Base-by-base conservation (phyloP, 2,113 vertebrate species). In the Hyla sarda region DNA sequence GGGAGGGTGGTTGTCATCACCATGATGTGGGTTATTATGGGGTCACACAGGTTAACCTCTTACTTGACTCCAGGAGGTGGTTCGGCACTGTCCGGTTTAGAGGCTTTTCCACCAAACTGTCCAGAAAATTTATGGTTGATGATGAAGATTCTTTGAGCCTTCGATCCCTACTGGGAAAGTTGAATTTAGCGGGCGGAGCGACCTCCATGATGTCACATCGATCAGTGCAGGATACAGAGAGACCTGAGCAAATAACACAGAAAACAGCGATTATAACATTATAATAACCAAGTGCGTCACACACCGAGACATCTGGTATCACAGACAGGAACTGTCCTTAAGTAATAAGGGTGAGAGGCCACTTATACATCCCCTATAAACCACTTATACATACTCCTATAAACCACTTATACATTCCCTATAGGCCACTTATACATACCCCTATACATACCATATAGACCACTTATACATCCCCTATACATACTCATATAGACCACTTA, bases 11-110 rank as follows among this genome's bases (percentile, higher is more conserved):
- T 16, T 16, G 30, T 16, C 2, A 56, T 21, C 4, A 21, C 45
- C n/a, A n/a, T 12, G 41, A n/a, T 12, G 41, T 47, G 45, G 73
- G 47, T 12, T 7, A 14, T 47, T 6, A 13, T 12, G 72, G 72
- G 47, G 45, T 19, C 34, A 19, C 41, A 1, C 21, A 3, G 37
- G 25, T 3, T 17, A 14, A 41, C 19, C 62, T 17, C 72, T 25
- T 48, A 86, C 84, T 79, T 23, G 84, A 71, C 32, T 86, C 84
- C 30, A 79, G 75, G 30, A 86, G 75, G 72, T 86, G 84, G 62
- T 86, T 58, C n/a, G 84, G 84, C 8, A 71, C 84, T 5, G 76
- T 4, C 45, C 41, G 47, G 16, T 3, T 50, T 16, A 3, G 2
- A 0, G 75, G 58, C 8, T 80, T 50, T 30, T 71, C 30, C 41